These are phyloP conservation scores for Sminthopsis crassicaudata DNA, from an alignment of 2,113 vertebrate species.

Conservation along the genomic window DNA sequence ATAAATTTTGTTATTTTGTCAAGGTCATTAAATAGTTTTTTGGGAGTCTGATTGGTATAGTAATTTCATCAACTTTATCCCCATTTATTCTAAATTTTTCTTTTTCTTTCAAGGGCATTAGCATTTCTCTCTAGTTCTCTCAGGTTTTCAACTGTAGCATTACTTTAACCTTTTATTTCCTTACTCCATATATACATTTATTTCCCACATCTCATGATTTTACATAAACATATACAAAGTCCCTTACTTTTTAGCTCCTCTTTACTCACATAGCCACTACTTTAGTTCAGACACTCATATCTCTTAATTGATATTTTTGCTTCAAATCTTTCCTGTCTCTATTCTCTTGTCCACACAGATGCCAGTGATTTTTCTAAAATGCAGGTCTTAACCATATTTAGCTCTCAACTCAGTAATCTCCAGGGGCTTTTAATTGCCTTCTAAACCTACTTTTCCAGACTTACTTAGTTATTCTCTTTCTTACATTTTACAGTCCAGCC, in stretches of 20 bases:
- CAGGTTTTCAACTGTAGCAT: neutral
- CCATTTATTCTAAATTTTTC: neutral
- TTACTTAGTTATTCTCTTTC: neutral
- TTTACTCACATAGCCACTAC: neutral
- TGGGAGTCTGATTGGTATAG: too few relatives aligned
- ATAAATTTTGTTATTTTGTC: too few relatives aligned
- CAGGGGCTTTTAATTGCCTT: neutral
- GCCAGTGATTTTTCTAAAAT: neutral
- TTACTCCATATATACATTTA: neutral
- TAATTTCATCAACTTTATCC: neutral
- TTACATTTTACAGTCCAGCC: too few relatives aligned
- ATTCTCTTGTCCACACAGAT: neutral
- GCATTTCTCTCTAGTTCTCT: neutral
- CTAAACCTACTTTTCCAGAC: neutral
- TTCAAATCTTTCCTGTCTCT: neutral
- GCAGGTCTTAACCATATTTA: neutral
- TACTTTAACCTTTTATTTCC: neutral
- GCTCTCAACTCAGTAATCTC: neutral
- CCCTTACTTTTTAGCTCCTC: neutral
- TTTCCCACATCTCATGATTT: neutral
- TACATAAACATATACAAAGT: neutral
- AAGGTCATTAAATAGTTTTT: too few relatives aligned
- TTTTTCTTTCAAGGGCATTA: neutral
- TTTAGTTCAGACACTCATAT: neutral
- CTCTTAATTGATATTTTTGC: neutral